These are phyloP conservation scores for Alloscopus bannaensis DNA, from an alignment of 2,888 invertebrate species.

Conservation along the genomic window DNA sequence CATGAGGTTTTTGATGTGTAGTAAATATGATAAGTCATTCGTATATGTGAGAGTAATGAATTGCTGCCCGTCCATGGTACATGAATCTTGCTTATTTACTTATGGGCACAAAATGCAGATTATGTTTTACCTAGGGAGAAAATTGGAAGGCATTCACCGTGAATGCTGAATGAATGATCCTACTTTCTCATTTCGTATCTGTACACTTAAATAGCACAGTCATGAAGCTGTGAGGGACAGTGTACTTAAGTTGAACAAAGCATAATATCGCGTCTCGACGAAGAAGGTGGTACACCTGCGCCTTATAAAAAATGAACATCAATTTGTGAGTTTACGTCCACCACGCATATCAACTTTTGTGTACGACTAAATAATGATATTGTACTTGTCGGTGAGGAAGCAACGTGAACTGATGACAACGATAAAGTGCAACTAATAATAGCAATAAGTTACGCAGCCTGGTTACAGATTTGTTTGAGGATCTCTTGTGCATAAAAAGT, in stretches of 20 bases:
- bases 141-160: conserved; percentile 47
- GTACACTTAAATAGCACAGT: conserved; percentile 16
- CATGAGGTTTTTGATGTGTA: neutral
- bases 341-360: too few relatives aligned
- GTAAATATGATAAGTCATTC: neutral
- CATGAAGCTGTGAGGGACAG: conserved; percentile 21
- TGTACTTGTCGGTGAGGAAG: neutral
- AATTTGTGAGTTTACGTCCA: conserved; percentile 3
- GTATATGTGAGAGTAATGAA: neutral
- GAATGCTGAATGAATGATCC: conserved; percentile 35
- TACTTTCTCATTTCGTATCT: conserved; percentile 36
- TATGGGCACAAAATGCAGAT: too few relatives aligned
- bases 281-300: too few relatives aligned
- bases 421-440: conserved; percentile 32
- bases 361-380: too few relatives aligned
- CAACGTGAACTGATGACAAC: conserved; percentile 11
- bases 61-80: too few relatives aligned
- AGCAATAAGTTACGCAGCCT: conserved; percentile 6
- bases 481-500: neutral
- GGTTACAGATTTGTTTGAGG: neutral
- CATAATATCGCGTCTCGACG: too few relatives aligned
- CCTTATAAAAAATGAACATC: too few relatives aligned
- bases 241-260: conserved; percentile 32
- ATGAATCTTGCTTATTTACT: too few relatives aligned
- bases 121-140: conserved; percentile 37